These are phyloP conservation scores for Lepidocyrtoides sp. DNA, from an alignment of 2,888 invertebrate species.

Conservation along the genomic window DNA sequence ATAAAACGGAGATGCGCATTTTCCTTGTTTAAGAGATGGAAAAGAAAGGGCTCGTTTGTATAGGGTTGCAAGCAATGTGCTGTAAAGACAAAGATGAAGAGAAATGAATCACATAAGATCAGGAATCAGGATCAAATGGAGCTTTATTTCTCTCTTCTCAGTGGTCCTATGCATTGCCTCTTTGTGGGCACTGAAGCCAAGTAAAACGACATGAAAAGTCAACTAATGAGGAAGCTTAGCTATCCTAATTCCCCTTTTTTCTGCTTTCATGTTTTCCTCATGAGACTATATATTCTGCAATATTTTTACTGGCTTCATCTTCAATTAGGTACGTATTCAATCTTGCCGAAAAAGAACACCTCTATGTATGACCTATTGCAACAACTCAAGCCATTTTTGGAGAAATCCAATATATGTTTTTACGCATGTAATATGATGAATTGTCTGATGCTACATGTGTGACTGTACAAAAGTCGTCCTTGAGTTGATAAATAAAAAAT, in stretches of 20 bases:
- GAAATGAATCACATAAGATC: background rate
- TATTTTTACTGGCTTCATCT: background rate
- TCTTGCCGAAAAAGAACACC: background rate
- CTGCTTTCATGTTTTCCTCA: background rate
- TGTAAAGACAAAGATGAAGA: background rate
- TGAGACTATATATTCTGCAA: background rate
- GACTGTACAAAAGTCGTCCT: background rate
- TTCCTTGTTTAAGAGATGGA: too few relatives aligned
- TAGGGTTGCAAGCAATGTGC: background rate
- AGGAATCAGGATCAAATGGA: background rate
- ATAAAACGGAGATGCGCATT: too few relatives aligned
- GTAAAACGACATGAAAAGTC: slow-evolving; percentile 42
- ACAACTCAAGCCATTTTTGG: background rate
- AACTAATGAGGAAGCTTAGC: slow-evolving; percentile 50
- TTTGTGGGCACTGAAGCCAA: background rate
- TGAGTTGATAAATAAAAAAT: slow-evolving; percentile 24
- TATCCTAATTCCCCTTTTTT: slow-evolving; percentile 4
- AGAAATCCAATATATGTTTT: background rate
- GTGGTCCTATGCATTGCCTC: background rate
- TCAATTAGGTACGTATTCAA: slow-evolving; percentile 37
- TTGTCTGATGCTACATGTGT: background rate
- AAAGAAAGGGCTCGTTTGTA: background rate
- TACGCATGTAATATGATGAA: background rate
- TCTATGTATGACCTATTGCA: background rate
- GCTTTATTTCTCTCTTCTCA: background rate